Evolutionary conservation across 2,888 invertebrate genomes (phyloP).

Genomic region (Apamea sordens): DNA sequence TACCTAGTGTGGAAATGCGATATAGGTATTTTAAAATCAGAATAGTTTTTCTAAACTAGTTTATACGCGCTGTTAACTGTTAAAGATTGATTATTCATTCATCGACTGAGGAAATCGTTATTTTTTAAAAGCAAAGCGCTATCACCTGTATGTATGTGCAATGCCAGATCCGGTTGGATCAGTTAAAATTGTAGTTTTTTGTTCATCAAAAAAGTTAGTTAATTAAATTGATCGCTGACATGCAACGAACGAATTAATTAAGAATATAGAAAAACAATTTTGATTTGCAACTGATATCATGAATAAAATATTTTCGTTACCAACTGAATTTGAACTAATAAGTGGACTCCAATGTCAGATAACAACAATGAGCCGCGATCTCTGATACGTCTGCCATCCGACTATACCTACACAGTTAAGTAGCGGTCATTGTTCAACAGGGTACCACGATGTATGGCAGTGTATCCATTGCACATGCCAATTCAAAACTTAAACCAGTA

Average conservation of each 20-base stretch:
- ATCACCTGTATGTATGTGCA: constrained; percentile 17
- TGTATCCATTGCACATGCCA: background rate
- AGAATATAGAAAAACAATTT: background rate
- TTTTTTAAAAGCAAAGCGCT: constrained; percentile 38
- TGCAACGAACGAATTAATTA: constrained; percentile 13
- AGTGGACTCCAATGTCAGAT: constrained; percentile 1
- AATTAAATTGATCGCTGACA: constrained; percentile 30
- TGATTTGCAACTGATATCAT: constrained; percentile 17
- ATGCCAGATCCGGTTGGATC: constrained; percentile 39
- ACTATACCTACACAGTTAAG: background rate
- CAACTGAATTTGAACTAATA: background rate
- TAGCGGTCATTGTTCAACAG: background rate
- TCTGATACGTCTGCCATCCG: constrained; percentile 7
- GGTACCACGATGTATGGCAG: background rate
- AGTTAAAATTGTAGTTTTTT: constrained; percentile 20
- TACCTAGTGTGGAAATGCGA: constrained; percentile 43
- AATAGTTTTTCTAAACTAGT: constrained; percentile 38
- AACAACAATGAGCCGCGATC: constrained; percentile 10
- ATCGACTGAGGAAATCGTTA: constrained; percentile 55
- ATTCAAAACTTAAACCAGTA: constrained; percentile 1
- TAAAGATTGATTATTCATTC: constrained; percentile 56
- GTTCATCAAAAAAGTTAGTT: constrained; percentile 2
- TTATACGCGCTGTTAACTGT: constrained; percentile 72
- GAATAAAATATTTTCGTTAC: constrained; percentile 13
- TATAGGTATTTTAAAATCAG: constrained; percentile 32